Base-by-base conservation (phyloP, 2,113 vertebrate species). In the Cacatua alba region DNA sequence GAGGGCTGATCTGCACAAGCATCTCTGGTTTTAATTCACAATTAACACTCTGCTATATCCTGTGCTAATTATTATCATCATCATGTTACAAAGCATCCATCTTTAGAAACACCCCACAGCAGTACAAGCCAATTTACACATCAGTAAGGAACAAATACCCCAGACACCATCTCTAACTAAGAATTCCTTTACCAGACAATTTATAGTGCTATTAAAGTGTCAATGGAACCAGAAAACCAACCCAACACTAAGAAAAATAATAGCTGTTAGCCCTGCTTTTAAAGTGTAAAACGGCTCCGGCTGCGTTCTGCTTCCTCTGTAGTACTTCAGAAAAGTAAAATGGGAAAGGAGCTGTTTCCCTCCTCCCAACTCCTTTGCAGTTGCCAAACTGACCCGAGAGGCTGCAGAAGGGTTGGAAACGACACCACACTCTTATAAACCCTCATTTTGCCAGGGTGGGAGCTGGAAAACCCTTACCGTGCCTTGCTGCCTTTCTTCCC, bases 391-490 rank as follows among this genome's bases (percentile, higher is more conserved):
- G 44, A 64, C 60, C 83, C 6, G 24, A 23, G 1, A 23, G 52
- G 12, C 39, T 51, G 80, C 55, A 23, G 52, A 64, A 29, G 28
- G 77, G 39, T 26, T 44, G 48, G 2, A 53, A 82, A 29, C 19
- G 41, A 28, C n/a, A 6, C 51, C 17, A 4, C 5, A 0, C 13
- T 20, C 10, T 29, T 49, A 21, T 7, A 80, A 72, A 67, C 1
- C 5, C 17, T 53, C 4, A 1, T 35, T 77, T 76, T 71, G 8
- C 20, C 77, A 1, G 59, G 28, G 63, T 44, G n/a, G 53, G 77
- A 79, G 89, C 68, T 78, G 52, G 15, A 33, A 2, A 7, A 49
- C 29, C 70, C 96, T 95, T 83, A 93, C 95, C 95, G 67, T 53
- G 78, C 52, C 59, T 87, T 46, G 5, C 51, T 6, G 63, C 62